Conservation (phyloP, 2,888 invertebrate genomes). For the Dryobotodes eremita region DNA sequence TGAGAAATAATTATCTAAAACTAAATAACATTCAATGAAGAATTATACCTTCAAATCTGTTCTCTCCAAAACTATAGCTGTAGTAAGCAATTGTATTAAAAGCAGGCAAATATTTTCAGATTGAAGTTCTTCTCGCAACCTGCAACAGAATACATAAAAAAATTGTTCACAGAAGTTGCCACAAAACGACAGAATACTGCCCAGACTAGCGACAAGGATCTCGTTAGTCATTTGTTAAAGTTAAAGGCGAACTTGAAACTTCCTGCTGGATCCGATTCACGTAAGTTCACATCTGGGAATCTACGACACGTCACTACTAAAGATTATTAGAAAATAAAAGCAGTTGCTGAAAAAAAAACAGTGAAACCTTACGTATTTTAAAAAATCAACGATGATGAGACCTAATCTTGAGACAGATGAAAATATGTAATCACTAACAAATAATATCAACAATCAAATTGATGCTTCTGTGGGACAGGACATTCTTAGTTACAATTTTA, state of each 20-base stretch:
- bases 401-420: conserved; percentile 13
- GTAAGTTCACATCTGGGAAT: conserved; percentile 66
- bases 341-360: neutral
- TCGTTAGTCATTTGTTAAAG: conserved; percentile 81
- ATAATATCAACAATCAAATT: neutral
- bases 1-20: neutral
- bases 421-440: conserved; percentile 4
- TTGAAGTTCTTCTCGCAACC: conserved; percentile 79
- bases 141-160: conserved; percentile 80
- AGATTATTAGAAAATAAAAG: neutral
- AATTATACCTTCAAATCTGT: neutral
- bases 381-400: neutral
- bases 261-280: conserved; percentile 72
- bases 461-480: neutral
- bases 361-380: neutral
- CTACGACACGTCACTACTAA: neutral
- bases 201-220: conserved; percentile 75
- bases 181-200: conserved; percentile 73
- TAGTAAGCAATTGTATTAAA: neutral
- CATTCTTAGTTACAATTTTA: neutral
- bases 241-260: conserved; percentile 80
- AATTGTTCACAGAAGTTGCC: conserved; percentile 79
- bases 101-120: conserved; percentile 71
- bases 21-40: neutral
- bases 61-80: neutral